Conservation (phyloP, 2,888 invertebrate species). For the Theodoxus fluviatilis region DNA sequence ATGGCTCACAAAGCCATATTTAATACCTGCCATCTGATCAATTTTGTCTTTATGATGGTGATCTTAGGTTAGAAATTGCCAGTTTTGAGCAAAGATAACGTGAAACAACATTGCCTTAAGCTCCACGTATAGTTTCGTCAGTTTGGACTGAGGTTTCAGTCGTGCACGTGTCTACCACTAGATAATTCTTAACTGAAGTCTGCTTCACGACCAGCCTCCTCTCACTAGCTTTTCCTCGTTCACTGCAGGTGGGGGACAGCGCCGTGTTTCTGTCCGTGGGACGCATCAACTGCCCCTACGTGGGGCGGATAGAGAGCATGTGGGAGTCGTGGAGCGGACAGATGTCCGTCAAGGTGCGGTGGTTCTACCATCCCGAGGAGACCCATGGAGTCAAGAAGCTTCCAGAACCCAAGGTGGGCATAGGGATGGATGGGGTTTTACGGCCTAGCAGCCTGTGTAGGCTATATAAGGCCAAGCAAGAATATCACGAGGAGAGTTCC, state of each 20-base stretch:
- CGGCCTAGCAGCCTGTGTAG: too few relatives aligned
- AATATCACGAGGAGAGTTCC: too few relatives aligned
- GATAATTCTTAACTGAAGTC: too few relatives aligned
- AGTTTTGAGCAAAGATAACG: too few relatives aligned
- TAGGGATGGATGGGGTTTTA: too few relatives aligned
- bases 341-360: slow-evolving; percentile 90
- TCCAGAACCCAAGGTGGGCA: slow-evolving; percentile 71
- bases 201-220: too few relatives aligned
- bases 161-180: too few relatives aligned
- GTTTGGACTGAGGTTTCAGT: too few relatives aligned
- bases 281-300: slow-evolving; percentile 88
- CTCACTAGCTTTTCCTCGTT: not conserved
- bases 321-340: slow-evolving; percentile 88
- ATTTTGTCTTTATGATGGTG: not conserved
- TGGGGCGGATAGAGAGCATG: slow-evolving; percentile 88
- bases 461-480: too few relatives aligned
- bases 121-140: too few relatives aligned
- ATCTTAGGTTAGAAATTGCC: too few relatives aligned
- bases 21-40: not conserved
- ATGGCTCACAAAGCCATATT: not conserved
- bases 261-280: slow-evolving; percentile 95
- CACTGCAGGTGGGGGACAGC: slow-evolving; percentile 83
- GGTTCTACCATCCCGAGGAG: slow-evolving; percentile 98
- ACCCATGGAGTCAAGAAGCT: slow-evolving; percentile 74
- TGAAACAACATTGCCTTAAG: too few relatives aligned